Percentiles rank a stretch among this genome's conserved stretches.
Evolutionary conservation across 1,140 invertebrate species (phyloP).

Genomic region (Latrodectus geometricus): DNA sequence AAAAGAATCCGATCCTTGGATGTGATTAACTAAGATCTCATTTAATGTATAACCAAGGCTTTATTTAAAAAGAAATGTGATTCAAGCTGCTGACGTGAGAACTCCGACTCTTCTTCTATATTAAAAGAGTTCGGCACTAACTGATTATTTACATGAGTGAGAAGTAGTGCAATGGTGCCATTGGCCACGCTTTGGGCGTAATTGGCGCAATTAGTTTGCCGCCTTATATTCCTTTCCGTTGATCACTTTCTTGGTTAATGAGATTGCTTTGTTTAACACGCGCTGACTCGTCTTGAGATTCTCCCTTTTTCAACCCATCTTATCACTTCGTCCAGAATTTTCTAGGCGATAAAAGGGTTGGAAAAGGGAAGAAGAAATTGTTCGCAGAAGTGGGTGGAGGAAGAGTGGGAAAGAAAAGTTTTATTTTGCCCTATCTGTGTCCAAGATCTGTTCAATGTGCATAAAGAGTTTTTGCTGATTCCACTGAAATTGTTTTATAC

Average conservation of each 20-base stretch:
- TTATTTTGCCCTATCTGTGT: slow-evolving; percentile 22
- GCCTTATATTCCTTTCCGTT: not conserved
- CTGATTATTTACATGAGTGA: slow-evolving; percentile 15
- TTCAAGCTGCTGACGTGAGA: not conserved
- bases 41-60: not conserved
- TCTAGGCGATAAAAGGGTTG: slow-evolving; percentile 13
- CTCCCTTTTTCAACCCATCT: slow-evolving; percentile 4
- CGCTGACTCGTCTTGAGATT: slow-evolving; percentile 12
- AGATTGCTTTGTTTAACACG: slow-evolving; percentile 37
- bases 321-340: not conserved
- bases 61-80: not conserved
- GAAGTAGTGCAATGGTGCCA: not conserved
- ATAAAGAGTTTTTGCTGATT: slow-evolving; percentile 18
- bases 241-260: slow-evolving; percentile 24
- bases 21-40: not conserved
- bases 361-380: not conserved
- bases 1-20: not conserved
- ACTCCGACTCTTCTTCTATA: not conserved
- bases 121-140: not conserved
- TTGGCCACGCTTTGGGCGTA: slow-evolving; percentile 2
- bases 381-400: not conserved
- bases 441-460: not conserved
- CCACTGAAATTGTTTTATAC: slow-evolving; percentile 6
- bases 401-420: slow-evolving; percentile 12
- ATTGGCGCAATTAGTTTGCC: slow-evolving; percentile 21